Evolutionary conservation across 2,113 vertebrate species (phyloP).

Genomic region (Mobula hypostoma): DNA sequence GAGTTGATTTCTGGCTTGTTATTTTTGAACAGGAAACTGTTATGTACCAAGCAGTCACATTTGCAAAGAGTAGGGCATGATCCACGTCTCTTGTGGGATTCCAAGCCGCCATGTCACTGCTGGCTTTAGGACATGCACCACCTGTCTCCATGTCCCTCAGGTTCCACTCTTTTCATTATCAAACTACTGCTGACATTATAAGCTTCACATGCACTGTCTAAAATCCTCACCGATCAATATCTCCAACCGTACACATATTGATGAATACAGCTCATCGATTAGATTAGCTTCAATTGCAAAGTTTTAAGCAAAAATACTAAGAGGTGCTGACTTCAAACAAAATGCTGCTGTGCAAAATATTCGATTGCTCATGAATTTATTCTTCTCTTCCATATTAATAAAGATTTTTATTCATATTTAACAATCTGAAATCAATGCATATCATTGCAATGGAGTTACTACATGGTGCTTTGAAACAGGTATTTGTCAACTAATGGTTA

Average conservation of each 20-base stretch:
- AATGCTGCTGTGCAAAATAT: slow-evolving; percentile 12
- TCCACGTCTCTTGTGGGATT: slow-evolving; percentile 55
- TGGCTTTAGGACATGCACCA: slow-evolving; percentile 75
- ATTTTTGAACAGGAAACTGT: slow-evolving; percentile 53
- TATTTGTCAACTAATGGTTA: background rate
- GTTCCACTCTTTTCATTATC: slow-evolving; percentile 62
- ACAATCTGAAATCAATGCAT: slow-evolving; percentile 16
- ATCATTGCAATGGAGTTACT: background rate
- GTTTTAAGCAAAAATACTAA: slow-evolving; percentile 68
- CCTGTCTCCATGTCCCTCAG: slow-evolving; percentile 68
- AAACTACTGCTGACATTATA: slow-evolving; percentile 78
- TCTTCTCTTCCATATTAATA: slow-evolving; percentile 1
- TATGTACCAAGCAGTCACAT: slow-evolving; percentile 54
- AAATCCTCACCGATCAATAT: slow-evolving; percentile 79
- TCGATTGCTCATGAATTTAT: slow-evolving; percentile 20
- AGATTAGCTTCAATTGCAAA: slow-evolving; percentile 66
- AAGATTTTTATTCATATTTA: background rate
- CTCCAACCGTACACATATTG: slow-evolving; percentile 70
- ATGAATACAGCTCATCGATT: slow-evolving; percentile 82
- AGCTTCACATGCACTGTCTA: slow-evolving; percentile 72
- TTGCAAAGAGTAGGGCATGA: slow-evolving; percentile 62
- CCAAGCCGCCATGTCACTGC: slow-evolving; percentile 68
- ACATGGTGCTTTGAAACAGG: background rate
- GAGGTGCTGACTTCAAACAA: slow-evolving; percentile 22
- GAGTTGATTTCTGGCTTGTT: slow-evolving; percentile 8